A percentile compares a stretch with the other conserved stretches of the same genome.
These are phyloP conservation scores for Alexandromys fortis DNA, from an alignment of 2,113 vertebrate species.

Conservation along the genomic window DNA sequence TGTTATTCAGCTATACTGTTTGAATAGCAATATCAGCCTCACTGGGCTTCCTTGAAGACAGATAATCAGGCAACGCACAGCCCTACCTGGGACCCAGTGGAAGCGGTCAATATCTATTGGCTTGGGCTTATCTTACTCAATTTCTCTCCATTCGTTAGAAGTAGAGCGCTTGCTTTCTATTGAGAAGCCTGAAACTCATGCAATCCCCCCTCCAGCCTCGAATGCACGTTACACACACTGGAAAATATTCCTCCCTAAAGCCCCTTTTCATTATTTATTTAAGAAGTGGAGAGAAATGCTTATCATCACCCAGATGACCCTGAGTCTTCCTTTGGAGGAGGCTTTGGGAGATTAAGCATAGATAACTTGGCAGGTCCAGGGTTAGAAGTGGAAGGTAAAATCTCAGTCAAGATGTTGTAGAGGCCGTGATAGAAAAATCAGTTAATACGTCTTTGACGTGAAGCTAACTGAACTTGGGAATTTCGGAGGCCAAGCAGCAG, in stretches of 20 bases:
- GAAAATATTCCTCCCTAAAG: background rate
- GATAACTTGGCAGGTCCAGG: background rate
- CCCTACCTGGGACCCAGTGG: background rate
- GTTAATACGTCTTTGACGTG: background rate
- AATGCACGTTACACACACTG: background rate
- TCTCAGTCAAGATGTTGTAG: background rate
- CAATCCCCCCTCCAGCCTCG: background rate
- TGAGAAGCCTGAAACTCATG: background rate
- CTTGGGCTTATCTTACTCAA: background rate
- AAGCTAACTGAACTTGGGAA: background rate
- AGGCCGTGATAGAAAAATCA: slow-evolving; percentile 2
- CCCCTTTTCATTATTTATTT: background rate
- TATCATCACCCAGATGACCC: background rate
- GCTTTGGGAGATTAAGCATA: background rate
- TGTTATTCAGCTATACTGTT: background rate
- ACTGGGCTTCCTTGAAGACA: background rate
- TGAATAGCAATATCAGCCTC: background rate
- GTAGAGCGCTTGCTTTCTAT: background rate
- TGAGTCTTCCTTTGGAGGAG: background rate
- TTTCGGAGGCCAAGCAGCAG: background rate
- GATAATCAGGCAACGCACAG: background rate
- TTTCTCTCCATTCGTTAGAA: background rate
- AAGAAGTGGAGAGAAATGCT: background rate
- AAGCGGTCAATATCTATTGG: background rate
- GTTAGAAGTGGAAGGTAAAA: slow-evolving; percentile 2